phyloP scores from a whole-genome alignment of 2,888 invertebrate species.

The Molorchus minor region DNA sequence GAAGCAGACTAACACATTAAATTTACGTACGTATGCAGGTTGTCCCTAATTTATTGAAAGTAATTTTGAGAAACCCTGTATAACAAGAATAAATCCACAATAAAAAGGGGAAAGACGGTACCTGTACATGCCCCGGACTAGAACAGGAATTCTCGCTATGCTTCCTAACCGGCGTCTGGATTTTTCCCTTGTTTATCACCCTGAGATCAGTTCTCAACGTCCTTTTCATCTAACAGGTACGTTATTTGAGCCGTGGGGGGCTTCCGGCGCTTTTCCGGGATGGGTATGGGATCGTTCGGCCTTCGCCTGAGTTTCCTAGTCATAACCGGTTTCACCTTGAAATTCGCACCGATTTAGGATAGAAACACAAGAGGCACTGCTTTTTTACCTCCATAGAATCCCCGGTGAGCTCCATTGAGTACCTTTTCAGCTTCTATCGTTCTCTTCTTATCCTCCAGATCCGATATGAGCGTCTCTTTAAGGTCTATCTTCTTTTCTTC shows the following conservation, averaged over 20 bases:
- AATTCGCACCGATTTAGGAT: no score
- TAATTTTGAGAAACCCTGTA: no score
- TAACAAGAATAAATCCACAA: no score
- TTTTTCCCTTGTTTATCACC: constrained; percentile 68
- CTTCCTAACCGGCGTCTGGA: constrained; percentile 65
- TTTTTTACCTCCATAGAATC: constrained; percentile 49
- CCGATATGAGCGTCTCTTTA: constrained; percentile 86
- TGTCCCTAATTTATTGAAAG: no score
- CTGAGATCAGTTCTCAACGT: constrained; percentile 88
- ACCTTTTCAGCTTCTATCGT: constrained; percentile 87
- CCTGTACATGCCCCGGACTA: constrained; percentile 62
- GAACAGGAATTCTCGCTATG: constrained; percentile 59
- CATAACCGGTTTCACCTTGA: constrained; percentile 87
- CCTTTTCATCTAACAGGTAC: constrained; percentile 87
- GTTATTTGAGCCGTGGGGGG: constrained; percentile 86
- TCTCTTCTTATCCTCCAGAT: constrained; percentile 92
- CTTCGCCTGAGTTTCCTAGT: constrained; percentile 91
- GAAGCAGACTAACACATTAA: no score
- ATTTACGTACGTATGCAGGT: no score
- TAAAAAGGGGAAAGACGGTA: no score
- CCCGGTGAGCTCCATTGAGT: constrained; percentile 87
- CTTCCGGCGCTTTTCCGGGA: constrained; percentile 87
- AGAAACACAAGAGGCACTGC: no score
- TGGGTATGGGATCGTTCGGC: constrained; percentile 93
- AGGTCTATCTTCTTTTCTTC: constrained; percentile 95